Base-by-base conservation (phyloP, 2,888 invertebrate genomes). In the Epirrhoe alternata region DNA sequence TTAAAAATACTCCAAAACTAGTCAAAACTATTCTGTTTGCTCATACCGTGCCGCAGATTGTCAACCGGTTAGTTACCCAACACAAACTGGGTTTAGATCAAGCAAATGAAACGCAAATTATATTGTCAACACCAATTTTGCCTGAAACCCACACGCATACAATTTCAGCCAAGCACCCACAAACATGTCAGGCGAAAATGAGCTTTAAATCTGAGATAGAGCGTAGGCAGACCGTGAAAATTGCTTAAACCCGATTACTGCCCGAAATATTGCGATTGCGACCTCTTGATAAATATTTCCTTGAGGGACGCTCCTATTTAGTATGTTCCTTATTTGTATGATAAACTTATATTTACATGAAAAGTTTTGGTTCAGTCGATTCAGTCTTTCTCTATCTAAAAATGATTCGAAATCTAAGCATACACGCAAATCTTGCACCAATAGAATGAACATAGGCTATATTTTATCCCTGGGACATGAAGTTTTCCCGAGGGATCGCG, bases 71-170 rank as follows among this genome's bases (percentile, higher is more conserved):
- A 64, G 63, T 54, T 58, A 61, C 61, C 47, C 51, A 53, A 31
- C 58, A 51, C 47, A 50, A 64, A 68, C 59, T 51, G 52, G 59
- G 69, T 69, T 69, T 70, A 74, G 72, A 77, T 79, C 75, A 76
- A 75, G 76, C 73, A 77, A 82, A 81, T 78, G 77, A 78, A 78
- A 79, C 68, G 72, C 73, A 82, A 83, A 84, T 84, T 83, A 81
- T 77, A 78, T 77, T 80, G 82, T 81, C 82, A 80, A 84, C 81
- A 82, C 63, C 77, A 82, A 83, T 83, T 81, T 81, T 56, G 70
- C 75, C 72, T 73, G 74, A 75, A 75, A 77, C 74, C 71, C 49
- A 60, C 51, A 55, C 50, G 49, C 52, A 54, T 49, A 61, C 67
- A 56, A 57, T 61, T 57, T 63, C 59, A 56, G 56, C 42, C 58